Base-by-base conservation (phyloP, 2,888 invertebrate genomes). In the Elaeidobius kamerunicus region DNA sequence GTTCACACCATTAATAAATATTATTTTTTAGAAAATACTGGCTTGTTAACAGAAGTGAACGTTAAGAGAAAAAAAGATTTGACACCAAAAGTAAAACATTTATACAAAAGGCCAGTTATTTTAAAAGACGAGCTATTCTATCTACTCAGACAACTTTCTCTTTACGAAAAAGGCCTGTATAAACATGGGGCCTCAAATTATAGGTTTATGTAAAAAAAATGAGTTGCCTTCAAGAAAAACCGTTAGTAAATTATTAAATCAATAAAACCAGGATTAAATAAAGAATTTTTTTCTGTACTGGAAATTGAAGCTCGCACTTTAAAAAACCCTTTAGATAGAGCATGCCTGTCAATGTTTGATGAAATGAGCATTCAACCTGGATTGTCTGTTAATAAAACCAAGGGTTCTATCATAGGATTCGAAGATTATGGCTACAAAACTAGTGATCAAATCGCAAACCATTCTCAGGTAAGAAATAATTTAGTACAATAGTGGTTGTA, bases 401-500 rank as follows among this genome's bases (percentile, higher is more conserved):
- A 41, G 17, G 53, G 59, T 34, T 34, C 14, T n/a, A 42, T 63
- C 28, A 45, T 51, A 17, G 60, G 58, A 35, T 58, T 58, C 41
- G 60, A 55, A 32, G 60, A 61, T 48, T 58, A 57, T 27, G 55
- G 48, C 3, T 40, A 14, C 4, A 27, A 46, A 12, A 34, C 48
- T 11, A 36, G 12, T 9, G 15, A 9, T 9, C 19, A 18, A 15
- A 58, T 63, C 52, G 64, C 64, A 17, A 60, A 65, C 38, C 64
- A 65, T 55, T 62, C 62, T 34, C 20, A 61, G 11, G 56, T 62
- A 23, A 6, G 9, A 6, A 23, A 4, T 23, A 23, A 23, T n/a
- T 65, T 64, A 35, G n/a, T n/a, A n/a, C n/a, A n/a, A n/a, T n/a
- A n/a, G n/a, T n/a, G n/a, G n/a, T n/a, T n/a, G n/a, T n/a, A n/a